A percentile compares a stretch with the other conserved stretches of the same genome.
phyloP scores from a whole-genome alignment of 2,888 invertebrate genomes.

The Acanthococcus lagerstroemiae region DNA sequence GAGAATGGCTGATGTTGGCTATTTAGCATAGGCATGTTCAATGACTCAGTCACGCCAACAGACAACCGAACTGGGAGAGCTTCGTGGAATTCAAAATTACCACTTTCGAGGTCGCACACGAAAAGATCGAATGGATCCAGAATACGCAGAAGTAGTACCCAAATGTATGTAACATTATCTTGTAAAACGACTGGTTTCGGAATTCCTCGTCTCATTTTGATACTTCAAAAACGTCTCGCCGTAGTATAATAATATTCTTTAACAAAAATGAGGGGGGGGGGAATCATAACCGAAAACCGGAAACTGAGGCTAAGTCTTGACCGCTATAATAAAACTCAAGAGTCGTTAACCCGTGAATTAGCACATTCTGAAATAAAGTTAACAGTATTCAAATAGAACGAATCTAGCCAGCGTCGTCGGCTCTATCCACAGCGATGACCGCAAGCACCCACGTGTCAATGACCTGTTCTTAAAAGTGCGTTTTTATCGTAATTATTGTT shows the following conservation, averaged over 20 bases:
- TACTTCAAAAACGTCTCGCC: neutral
- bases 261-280: neutral
- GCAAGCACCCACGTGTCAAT: neutral
- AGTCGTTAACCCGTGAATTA: constrained; percentile 11
- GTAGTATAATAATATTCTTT: neutral
- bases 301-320: neutral
- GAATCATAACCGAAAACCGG: neutral
- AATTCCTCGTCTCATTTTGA: too few relatives aligned
- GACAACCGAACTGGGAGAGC: too few relatives aligned
- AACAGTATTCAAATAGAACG: neutral
- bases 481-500: too few relatives aligned
- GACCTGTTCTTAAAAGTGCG: constrained; percentile 11
- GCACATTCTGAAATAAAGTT: neutral
- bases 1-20: too few relatives aligned
- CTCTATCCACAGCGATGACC: neutral
- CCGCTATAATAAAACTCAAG: neutral
- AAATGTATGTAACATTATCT: too few relatives aligned
- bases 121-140: too few relatives aligned
- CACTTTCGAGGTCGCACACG: too few relatives aligned
- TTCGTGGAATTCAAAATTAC: too few relatives aligned
- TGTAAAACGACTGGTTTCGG: too few relatives aligned
- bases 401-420: neutral
- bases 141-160: too few relatives aligned
- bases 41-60: too few relatives aligned
- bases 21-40: too few relatives aligned